Percentiles rank a stretch among this genome's conserved stretches.
Evolutionary conservation across 2,888 invertebrate genomes (phyloP).

Genomic region (Agrochola lota): DNA sequence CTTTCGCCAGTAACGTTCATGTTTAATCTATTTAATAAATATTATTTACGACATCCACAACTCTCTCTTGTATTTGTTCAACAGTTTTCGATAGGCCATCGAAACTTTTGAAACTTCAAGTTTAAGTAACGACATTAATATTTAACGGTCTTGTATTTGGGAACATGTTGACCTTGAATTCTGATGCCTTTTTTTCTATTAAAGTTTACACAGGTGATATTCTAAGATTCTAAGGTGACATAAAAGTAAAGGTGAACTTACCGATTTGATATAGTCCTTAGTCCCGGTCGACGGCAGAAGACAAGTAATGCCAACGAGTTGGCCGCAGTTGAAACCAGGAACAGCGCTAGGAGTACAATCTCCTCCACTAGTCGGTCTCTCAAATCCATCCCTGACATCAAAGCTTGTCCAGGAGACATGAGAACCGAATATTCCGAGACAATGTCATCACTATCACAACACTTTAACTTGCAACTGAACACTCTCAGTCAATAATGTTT

Average conservation of each 20-base stretch:
- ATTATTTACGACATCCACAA: conserved; percentile 62
- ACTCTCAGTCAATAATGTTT: conserved; percentile 82
- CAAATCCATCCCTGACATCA: conserved; percentile 88
- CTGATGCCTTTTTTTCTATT: conserved; percentile 24
- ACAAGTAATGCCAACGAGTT: conserved; percentile 94
- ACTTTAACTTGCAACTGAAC: conserved; percentile 84
- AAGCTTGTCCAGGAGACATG: conserved; percentile 87
- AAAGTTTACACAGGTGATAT: conserved; percentile 40
- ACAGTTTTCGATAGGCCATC: conserved; percentile 47
- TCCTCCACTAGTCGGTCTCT: conserved; percentile 87
- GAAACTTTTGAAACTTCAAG: conserved; percentile 58
- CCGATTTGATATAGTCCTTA: conserved; percentile 95
- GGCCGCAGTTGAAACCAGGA: conserved; percentile 92
- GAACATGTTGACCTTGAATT: conserved; percentile 63
- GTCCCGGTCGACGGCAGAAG: conserved; percentile 93
- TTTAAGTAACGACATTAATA: conserved; percentile 53
- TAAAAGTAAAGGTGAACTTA: conserved; percentile 79
- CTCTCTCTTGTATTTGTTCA: conserved; percentile 62
- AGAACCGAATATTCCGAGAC: conserved; percentile 82
- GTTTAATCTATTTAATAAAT: conserved; percentile 66
- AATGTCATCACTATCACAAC: conserved; percentile 88
- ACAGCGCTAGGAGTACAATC: conserved; percentile 88
- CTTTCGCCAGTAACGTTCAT: conserved; percentile 73
- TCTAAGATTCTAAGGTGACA: neutral
- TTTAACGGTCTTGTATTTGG: conserved; percentile 59